These are phyloP conservation scores for Boulengeromyrus knoepffleri DNA, from an alignment of 2,113 vertebrate species.

Conservation along the genomic window DNA sequence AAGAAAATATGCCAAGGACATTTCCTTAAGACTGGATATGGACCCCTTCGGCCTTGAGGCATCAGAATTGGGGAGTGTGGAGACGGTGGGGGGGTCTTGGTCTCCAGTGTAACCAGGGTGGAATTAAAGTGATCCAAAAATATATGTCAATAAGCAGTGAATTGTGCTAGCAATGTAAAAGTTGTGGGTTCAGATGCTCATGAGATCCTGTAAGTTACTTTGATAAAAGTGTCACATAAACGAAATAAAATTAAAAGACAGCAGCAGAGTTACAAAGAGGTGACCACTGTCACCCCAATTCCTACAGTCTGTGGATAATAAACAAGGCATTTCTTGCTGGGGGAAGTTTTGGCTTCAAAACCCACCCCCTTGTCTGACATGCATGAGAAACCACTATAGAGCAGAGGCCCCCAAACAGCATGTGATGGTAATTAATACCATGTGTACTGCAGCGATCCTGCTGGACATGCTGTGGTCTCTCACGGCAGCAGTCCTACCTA, in stretches of 20 bases:
- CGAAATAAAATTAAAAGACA: not conserved
- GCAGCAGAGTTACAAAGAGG: not conserved
- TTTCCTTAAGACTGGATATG: not conserved
- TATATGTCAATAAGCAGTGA: not conserved
- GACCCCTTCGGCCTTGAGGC: not conserved
- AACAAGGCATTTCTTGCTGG: not conserved
- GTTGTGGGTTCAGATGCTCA: not conserved
- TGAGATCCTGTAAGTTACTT: not conserved
- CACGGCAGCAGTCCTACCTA: not conserved
- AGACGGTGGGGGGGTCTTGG: not conserved
- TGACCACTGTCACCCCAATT: not conserved
- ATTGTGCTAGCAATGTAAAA: not conserved
- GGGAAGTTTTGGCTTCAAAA: not conserved
- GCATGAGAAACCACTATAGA: not conserved
- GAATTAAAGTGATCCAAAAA: not conserved
- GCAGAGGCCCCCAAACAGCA: not conserved
- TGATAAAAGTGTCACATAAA: not conserved
- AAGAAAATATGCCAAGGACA: not conserved
- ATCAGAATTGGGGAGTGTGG: not conserved
- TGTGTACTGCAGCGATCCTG: not conserved
- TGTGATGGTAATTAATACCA: not conserved
- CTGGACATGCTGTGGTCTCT: not conserved
- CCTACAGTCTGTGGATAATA: not conserved
- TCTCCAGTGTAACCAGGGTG: not conserved
- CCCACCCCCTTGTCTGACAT: not conserved